Conservation (phyloP, 64 coral and sea anemone genomes). For the Stichodactyla helianthus region DNA sequence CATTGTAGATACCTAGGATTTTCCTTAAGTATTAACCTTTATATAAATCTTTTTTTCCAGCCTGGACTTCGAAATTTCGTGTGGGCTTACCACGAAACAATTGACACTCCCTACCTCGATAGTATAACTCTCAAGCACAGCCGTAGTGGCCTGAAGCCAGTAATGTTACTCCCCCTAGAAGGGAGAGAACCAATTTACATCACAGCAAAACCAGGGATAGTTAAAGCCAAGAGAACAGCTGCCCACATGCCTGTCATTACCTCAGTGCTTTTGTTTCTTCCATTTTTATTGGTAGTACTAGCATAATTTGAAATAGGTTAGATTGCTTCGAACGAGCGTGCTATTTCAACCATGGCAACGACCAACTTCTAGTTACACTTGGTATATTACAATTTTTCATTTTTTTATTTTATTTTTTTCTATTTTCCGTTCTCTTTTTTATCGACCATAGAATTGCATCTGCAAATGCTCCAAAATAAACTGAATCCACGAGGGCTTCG, state of each 20-base stretch:
- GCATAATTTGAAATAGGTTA: background rate
- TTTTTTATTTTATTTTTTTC: too few relatives aligned
- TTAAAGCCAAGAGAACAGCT: background rate
- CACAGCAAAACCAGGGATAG: background rate
- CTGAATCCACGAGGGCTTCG: too few relatives aligned
- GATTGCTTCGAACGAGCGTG: too few relatives aligned
- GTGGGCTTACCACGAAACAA: background rate
- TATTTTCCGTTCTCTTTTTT: too few relatives aligned
- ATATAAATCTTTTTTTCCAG: background rate
- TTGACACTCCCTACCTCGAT: background rate
- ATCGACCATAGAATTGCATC: too few relatives aligned
- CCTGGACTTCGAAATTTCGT: conserved; percentile 1
- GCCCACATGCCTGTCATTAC: background rate
- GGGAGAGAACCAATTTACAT: background rate
- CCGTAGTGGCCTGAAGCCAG: background rate
- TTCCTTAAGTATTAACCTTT: too few relatives aligned
- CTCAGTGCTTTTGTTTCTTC: background rate
- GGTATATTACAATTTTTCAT: too few relatives aligned
- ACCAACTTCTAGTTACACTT: too few relatives aligned
- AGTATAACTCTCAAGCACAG: background rate
- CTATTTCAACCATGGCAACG: too few relatives aligned
- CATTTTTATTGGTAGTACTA: background rate
- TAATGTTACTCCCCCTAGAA: background rate
- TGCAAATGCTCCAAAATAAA: too few relatives aligned
- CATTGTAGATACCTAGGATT: too few relatives aligned